Evolutionary conservation across 2,888 invertebrate species (phyloP).

Genomic region (Arctia plantaginis): DNA sequence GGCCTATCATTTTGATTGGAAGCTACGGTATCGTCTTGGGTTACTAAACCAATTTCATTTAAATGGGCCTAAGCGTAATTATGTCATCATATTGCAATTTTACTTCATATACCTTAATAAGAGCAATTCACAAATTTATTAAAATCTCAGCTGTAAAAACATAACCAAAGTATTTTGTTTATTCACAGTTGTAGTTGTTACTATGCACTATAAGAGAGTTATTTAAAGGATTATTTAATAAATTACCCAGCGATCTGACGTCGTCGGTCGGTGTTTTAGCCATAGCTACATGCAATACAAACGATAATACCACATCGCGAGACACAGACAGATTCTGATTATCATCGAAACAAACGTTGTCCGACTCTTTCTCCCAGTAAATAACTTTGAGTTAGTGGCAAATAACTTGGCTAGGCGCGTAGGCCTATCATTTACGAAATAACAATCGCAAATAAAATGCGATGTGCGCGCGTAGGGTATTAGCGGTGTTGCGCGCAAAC

Average conservation of each 20-base stretch:
- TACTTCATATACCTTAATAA: conserved; percentile 75
- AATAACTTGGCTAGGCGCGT: conserved; percentile 75
- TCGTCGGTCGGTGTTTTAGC: conserved; percentile 62
- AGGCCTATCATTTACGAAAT: conserved; percentile 81
- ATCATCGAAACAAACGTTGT: conserved; percentile 79
- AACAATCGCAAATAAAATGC: conserved; percentile 80
- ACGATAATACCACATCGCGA: conserved; percentile 69
- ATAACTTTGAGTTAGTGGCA: conserved; percentile 69
- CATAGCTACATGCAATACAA: conserved; percentile 68
- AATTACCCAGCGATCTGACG: conserved; percentile 63
- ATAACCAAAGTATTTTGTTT: conserved; percentile 53
- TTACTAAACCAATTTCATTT: conserved; percentile 65
- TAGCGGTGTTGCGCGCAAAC: conserved; percentile 75
- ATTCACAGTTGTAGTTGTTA: conserved; percentile 33
- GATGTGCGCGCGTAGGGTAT: conserved; percentile 64
- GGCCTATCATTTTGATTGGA: conserved; percentile 53
- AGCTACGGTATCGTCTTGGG: conserved; percentile 56
- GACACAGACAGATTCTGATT: conserved; percentile 81
- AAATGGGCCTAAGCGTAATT: conserved; percentile 67
- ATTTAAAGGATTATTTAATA: conserved; percentile 62
- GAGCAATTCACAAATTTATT: conserved; percentile 67
- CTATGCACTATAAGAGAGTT: conserved; percentile 49
- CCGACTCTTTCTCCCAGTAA: conserved; percentile 67
- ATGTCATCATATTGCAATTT: conserved; percentile 73
- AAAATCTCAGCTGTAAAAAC: conserved; percentile 54